phyloP scores from a whole-genome alignment of 2,888 invertebrate genomes.

The Rhamnusium bicolor region DNA sequence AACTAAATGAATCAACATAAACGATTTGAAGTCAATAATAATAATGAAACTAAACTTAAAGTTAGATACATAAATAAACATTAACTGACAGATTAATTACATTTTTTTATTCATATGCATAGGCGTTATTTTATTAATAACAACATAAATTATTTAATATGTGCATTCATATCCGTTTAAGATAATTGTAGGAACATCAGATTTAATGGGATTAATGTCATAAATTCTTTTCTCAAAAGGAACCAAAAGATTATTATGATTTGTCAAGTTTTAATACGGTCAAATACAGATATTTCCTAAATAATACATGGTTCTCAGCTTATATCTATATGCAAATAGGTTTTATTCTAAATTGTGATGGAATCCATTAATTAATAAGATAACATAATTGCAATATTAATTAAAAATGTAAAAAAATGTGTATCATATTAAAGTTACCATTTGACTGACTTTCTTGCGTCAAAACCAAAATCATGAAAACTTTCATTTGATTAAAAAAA shows the following conservation, averaged over 20 bases:
- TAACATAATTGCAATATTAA: neutral
- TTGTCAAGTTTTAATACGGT: too few species aligned
- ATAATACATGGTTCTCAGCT: neutral
- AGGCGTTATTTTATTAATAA: conserved; percentile 4
- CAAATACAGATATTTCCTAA: neutral
- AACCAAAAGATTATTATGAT: neutral
- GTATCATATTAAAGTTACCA: neutral
- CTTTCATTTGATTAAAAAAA: neutral
- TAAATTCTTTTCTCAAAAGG: neutral
- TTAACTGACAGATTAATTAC: neutral
- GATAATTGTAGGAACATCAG: neutral
- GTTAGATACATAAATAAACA: conserved; percentile 16
- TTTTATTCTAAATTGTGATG: neutral
- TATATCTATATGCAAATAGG: neutral
- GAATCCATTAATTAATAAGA: neutral
- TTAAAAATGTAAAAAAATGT: neutral
- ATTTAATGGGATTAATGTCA: neutral
- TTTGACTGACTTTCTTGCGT: neutral
- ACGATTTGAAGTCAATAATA: conserved; percentile 29
- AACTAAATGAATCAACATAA: conserved; percentile 36
- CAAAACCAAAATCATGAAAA: too few species aligned
- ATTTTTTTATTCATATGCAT: neutral
- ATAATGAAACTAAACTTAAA: conserved; percentile 15
- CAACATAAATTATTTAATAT: neutral
- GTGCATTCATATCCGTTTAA: neutral